These are phyloP conservation scores for Oxyteleia sp. DNA, from an alignment of 2,888 invertebrate species.

Conservation along the genomic window DNA sequence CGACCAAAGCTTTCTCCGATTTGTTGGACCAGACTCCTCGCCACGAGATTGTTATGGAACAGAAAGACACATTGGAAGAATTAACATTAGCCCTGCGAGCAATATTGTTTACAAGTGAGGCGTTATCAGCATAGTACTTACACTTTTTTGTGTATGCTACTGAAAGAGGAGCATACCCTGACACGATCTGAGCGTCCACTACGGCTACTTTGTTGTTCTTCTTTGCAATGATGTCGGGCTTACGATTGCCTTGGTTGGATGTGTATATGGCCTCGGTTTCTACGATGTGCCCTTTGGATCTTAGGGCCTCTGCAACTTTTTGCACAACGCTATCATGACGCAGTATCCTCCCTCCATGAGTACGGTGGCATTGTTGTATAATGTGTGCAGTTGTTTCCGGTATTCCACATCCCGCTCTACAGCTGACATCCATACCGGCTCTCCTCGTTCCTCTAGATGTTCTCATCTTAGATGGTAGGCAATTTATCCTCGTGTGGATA, in stretches of 20 bases:
- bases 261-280: slow-evolving; percentile 75
- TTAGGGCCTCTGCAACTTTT: slow-evolving; percentile 74
- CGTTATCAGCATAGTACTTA: slow-evolving; percentile 19
- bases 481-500: slow-evolving; percentile 79
- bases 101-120: background rate
- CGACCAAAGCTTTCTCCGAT: slow-evolving; percentile 44
- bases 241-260: slow-evolving; percentile 51
- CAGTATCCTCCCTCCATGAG: slow-evolving; percentile 75
- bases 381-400: slow-evolving; percentile 82
- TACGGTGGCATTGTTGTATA: slow-evolving; percentile 81
- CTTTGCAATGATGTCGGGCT: slow-evolving; percentile 58
- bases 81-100: too few species aligned
- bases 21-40: slow-evolving; percentile 59
- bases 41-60: slow-evolving; percentile 61
- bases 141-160: slow-evolving; percentile 40
- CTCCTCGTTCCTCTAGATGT: slow-evolving; percentile 73
- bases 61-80: background rate
- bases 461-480: slow-evolving; percentile 77
- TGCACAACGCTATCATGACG: slow-evolving; percentile 80
- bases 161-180: slow-evolving; percentile 25
- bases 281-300: slow-evolving; percentile 76
- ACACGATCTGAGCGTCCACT: slow-evolving; percentile 58
- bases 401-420: slow-evolving; percentile 80
- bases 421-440: slow-evolving; percentile 36
- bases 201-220: background rate